A percentile compares a stretch with the other conserved stretches of the same genome.
Evolutionary conservation across 2,888 invertebrate genomes (phyloP).

Genomic region (Agriotes lineatus): DNA sequence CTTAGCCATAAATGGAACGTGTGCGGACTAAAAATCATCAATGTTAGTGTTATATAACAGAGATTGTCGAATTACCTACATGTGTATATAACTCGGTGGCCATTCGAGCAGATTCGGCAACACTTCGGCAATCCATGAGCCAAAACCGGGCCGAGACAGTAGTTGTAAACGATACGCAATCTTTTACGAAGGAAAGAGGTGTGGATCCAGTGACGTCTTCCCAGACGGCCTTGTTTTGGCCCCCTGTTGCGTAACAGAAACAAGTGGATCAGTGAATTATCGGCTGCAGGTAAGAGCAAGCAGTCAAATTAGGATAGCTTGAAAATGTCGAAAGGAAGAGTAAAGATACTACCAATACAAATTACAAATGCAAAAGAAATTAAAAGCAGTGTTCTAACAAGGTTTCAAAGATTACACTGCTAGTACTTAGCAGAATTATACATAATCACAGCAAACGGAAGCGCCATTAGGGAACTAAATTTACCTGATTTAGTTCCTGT

Average conservation of each 20-base stretch:
- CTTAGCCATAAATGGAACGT: conserved; percentile 98
- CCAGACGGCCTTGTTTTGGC: conserved; percentile 97
- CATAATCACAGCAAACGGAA: conserved; percentile 8
- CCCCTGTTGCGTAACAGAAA: conserved; percentile 73
- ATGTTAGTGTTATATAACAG: too few species aligned
- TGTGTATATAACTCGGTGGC: conserved; percentile 96
- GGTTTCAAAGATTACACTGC: too few species aligned
- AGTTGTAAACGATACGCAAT: conserved; percentile 98
- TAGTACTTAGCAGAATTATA: too few species aligned
- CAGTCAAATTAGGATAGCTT: neutral
- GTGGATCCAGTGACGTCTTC: conserved; percentile 99
- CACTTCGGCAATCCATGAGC: conserved; percentile 98
- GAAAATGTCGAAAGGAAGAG: too few species aligned
- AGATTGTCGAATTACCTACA: conserved; percentile 60
- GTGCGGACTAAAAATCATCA: conserved; percentile 68
- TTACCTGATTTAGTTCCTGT: conserved; percentile 68
- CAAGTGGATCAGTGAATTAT: too few species aligned
- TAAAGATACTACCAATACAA: too few species aligned
- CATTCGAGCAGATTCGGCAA: conserved; percentile 94
- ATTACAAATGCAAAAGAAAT: too few species aligned
- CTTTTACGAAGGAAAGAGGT: conserved; percentile 94
- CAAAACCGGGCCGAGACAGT: conserved; percentile 99
- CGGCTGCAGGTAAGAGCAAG: too few species aligned
- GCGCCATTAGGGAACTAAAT: conserved; percentile 61
- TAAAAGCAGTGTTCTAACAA: too few species aligned